Percentiles rank a stretch among this genome's conserved stretches.
Evolutionary conservation across 2,113 vertebrate species (phyloP).

Genomic region (Arizona elegans): DNA sequence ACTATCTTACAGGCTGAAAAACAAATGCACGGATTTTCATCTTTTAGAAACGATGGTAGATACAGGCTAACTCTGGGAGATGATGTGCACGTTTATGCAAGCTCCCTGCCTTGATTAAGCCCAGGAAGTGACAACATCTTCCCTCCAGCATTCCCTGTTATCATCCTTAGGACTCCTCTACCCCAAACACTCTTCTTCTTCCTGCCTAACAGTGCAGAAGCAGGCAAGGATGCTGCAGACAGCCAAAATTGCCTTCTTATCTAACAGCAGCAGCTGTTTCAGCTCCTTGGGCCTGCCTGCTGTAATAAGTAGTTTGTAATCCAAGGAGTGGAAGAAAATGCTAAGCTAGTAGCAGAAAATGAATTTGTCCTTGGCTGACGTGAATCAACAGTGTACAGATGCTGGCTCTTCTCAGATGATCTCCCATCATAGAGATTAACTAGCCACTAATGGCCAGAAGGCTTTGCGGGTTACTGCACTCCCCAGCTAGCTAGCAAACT

Average conservation of each 20-base stretch:
- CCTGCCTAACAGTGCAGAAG: not conserved
- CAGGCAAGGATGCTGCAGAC: constrained; percentile 7
- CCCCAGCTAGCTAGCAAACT: constrained; percentile 11
- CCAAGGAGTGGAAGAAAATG: constrained; percentile 17
- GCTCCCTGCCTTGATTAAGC: not conserved
- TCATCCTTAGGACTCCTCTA: not conserved
- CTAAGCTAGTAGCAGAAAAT: constrained; percentile 29
- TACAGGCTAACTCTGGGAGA: not conserved
- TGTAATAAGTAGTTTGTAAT: constrained; percentile 30
- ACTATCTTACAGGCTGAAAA: not conserved
- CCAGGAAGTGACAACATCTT: not conserved
- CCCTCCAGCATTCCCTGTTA: not conserved
- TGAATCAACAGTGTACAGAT: constrained; percentile 19
- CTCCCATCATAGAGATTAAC: constrained; percentile 28
- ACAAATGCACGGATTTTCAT: not conserved
- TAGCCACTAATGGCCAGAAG: constrained; percentile 23
- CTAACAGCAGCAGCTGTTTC: constrained; percentile 20
- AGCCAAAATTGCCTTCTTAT: constrained; percentile 14
- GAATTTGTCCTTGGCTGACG: constrained; percentile 28
- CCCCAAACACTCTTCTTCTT: not conserved
- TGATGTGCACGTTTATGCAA: not conserved
- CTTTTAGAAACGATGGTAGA: not conserved
- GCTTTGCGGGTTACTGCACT: not conserved
- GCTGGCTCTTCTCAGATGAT: constrained; percentile 21
- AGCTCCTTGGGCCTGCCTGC: constrained; percentile 22